Conservation (phyloP, 2,888 invertebrate species). For the Sphaeridia pumilis region DNA sequence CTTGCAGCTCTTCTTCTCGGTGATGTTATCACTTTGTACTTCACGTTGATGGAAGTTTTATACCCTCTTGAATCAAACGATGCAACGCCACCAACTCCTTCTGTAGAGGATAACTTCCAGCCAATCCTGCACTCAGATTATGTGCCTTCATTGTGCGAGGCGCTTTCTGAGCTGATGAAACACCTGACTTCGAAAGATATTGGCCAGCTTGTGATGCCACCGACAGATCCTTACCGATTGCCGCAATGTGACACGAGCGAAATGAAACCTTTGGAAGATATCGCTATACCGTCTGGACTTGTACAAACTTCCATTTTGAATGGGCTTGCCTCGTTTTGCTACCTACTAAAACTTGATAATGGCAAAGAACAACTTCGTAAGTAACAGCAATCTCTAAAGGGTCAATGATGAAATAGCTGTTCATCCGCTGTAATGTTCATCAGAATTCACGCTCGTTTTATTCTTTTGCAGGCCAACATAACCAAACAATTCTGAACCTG, state of each 20-base stretch:
- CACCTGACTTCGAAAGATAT: constrained; percentile 19
- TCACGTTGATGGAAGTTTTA: constrained; percentile 27
- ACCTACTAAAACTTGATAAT: constrained; percentile 25
- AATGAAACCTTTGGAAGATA: constrained; percentile 14
- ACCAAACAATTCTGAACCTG: constrained; percentile 2
- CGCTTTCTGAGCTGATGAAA: constrained; percentile 31
- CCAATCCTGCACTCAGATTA: constrained; percentile 24
- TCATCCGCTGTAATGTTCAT: background rate
- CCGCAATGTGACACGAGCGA: background rate
- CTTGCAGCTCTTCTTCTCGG: constrained; percentile 18
- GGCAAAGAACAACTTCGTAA: constrained; percentile 24
- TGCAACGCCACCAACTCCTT: no score
- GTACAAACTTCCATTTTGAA: constrained; percentile 26
- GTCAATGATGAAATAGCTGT: no score
- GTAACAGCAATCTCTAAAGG: constrained; percentile 5
- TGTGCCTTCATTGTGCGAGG: constrained; percentile 31
- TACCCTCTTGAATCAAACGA: constrained; percentile 3
- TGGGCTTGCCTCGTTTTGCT: constrained; percentile 24
- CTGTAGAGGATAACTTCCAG: constrained; percentile 7
- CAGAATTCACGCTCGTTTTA: background rate
- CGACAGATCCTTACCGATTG: constrained; percentile 6
- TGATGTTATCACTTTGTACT: constrained; percentile 24
- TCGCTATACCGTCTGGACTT: constrained; percentile 25
- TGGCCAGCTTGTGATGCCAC: background rate
- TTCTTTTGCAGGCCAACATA: constrained; percentile 6